Evolutionary conservation across 2,797 vertebrate genomes (phyloP), one percentile per base, ranked within the genome.

Genomic region (Oreonectes daqikongensis): DNA sequence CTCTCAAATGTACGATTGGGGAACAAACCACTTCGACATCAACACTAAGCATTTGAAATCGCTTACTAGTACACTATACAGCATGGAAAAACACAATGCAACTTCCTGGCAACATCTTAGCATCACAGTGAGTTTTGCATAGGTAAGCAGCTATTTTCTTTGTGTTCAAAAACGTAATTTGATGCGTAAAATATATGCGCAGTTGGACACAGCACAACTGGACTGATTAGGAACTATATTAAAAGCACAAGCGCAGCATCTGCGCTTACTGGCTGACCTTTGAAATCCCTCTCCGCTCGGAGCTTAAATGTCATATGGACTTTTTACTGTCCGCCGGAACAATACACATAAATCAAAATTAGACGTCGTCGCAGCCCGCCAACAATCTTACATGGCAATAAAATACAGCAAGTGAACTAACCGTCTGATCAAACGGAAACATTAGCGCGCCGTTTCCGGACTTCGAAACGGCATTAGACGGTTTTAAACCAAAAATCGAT

Each of bases 191-290:
- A 76, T 20, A 9, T n/a, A 35, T 40, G 57, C 52, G 14, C 73
- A 68, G 64, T 40, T 38, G 42, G 66, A 59, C 14, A 18, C 15
- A 46, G 20, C 40, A 50, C 65, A 46, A 66, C 52, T 69, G 74
- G 59, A 66, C 52, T 76, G 74, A 76, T 76, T 69, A 69, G 53
- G 20, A 69, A 76, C 64, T 76, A 68, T 68, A 76, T 76, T 76
- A 76, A 48, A 68, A 65, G 64, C 53, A 68, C 48, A 68, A 38
- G 26, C 5, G 10, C 53, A 68, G 73, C n/a, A 24, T 38, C 26
- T 48, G 9, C 24, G 53, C 65, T 69, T 22, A 68, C 26, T 44
- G 17, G 40, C 10, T 76, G 74, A 76, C 74, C 74, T 76, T 76
- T 76, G 65, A 69, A 76, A 76, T 76, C n/a, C 65, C 40, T 68